phyloP scores from a whole-genome alignment of 2,888 invertebrate species.

The Pristionchus fissidentatus region DNA sequence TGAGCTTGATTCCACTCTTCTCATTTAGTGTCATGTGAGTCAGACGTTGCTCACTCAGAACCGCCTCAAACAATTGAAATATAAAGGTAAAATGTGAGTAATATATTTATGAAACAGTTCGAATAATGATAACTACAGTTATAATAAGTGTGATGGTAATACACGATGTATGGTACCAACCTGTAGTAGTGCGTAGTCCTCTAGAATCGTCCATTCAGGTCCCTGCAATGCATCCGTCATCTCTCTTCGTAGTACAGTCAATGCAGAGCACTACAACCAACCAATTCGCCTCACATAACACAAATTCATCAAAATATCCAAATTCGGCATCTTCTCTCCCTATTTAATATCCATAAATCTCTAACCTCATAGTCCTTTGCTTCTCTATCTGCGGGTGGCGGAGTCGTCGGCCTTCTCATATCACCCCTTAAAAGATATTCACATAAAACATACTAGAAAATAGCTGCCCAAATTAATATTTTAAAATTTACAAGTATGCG shows the following conservation, averaged over 20 bases:
- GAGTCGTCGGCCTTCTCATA: slow-evolving; percentile 45
- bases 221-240: slow-evolving; percentile 78
- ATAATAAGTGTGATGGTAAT: not conserved
- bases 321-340: not conserved
- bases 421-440: slow-evolving; percentile 3
- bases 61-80: slow-evolving; percentile 76
- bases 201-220: slow-evolving; percentile 91
- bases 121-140: not conserved
- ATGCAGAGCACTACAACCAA: too few species aligned
- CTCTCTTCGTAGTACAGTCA: too few species aligned
- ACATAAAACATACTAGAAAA: not conserved
- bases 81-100: not conserved
- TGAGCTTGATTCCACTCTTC: slow-evolving; percentile 88
- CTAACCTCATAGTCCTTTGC: slow-evolving; percentile 39
- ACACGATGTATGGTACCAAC: not conserved
- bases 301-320: not conserved
- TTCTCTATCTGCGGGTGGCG: slow-evolving; percentile 47
- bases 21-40: slow-evolving; percentile 85
- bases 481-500: not conserved
- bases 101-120: not conserved
- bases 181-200: slow-evolving; percentile 87
- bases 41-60: slow-evolving; percentile 81
- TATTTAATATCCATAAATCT: not conserved
- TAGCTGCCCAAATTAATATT: not conserved
- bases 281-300: too few species aligned